Percentiles rank a stretch among this genome's conserved stretches.
Conservation (phyloP, 2,888 invertebrate species). For the Eristalis intricaria region DNA sequence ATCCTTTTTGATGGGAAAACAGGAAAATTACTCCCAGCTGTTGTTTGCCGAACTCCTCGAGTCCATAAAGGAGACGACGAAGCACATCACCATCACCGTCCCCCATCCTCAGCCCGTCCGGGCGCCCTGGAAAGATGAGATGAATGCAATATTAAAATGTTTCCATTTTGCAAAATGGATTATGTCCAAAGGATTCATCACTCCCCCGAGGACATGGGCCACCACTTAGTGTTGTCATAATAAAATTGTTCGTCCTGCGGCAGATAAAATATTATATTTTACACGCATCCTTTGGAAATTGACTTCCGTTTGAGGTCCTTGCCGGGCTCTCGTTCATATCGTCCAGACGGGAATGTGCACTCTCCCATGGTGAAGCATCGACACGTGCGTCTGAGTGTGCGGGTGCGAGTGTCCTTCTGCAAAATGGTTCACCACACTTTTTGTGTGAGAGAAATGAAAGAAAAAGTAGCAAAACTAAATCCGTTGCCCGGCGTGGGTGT, state of each 20-base stretch:
- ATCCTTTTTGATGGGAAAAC: conserved; percentile 48
- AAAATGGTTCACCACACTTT: background rate
- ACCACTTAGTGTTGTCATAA: conserved; percentile 28
- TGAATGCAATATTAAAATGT: conserved; percentile 49
- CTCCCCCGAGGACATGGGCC: background rate
- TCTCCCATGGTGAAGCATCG: background rate
- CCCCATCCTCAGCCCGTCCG: background rate
- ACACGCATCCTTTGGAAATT: conserved; percentile 27
- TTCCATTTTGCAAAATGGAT: conserved; percentile 52
- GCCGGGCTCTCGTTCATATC: background rate
- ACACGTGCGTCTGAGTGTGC: background rate
- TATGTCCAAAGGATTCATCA: conserved; percentile 52
- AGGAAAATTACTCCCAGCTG: conserved; percentile 53
- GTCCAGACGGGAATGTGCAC: background rate
- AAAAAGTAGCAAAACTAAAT: conserved; percentile 45
- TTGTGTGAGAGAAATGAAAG: background rate
- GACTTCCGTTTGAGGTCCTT: background rate
- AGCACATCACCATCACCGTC: background rate
- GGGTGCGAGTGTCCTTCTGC: background rate
- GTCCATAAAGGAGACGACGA: background rate
- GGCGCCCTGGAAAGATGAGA: background rate
- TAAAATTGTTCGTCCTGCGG: conserved; percentile 49
- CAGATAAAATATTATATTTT: conserved; percentile 59
- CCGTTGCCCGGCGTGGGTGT: conserved; percentile 1
- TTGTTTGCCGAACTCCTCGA: conserved; percentile 26